Conservation (phyloP, 2,797 vertebrate genomes). For the Sciurus vulgaris region DNA sequence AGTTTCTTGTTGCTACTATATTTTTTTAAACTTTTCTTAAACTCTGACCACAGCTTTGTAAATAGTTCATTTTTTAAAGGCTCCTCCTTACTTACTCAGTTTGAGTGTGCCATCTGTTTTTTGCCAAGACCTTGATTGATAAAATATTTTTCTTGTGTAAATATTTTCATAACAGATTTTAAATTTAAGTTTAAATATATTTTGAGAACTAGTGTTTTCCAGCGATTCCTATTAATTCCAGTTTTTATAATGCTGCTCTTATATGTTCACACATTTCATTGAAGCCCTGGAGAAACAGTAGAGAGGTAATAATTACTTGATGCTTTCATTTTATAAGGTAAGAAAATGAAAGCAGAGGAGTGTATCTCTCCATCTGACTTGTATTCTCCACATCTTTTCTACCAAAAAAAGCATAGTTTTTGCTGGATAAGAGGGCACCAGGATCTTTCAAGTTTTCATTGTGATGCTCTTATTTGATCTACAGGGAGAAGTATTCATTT, state of each 20-base stretch:
- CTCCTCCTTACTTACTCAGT: neutral
- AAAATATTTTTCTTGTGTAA: conserved; percentile 28
- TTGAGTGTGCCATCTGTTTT: conserved; percentile 1
- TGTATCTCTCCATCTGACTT: neutral
- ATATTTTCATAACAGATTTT: conserved; percentile 48
- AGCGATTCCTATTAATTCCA: neutral
- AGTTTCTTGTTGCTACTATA: neutral
- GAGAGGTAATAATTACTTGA: neutral
- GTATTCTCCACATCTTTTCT: neutral
- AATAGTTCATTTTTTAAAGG: neutral
- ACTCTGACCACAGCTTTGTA: neutral
- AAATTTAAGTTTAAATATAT: conserved; percentile 55
- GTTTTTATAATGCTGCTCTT: neutral
- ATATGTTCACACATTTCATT: neutral
- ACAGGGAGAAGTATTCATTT: conserved; percentile 19
- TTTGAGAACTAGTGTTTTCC: neutral
- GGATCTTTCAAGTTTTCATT: neutral
- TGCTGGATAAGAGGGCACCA: neutral
- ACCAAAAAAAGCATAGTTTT: neutral
- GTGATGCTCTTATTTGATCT: neutral
- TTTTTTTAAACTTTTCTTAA: neutral
- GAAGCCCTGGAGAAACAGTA: neutral
- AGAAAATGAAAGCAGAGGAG: neutral
- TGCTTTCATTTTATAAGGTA: neutral
- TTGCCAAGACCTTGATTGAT: neutral